Conservation (phyloP, 2,888 invertebrate species). For the Bellardia pandia region DNA sequence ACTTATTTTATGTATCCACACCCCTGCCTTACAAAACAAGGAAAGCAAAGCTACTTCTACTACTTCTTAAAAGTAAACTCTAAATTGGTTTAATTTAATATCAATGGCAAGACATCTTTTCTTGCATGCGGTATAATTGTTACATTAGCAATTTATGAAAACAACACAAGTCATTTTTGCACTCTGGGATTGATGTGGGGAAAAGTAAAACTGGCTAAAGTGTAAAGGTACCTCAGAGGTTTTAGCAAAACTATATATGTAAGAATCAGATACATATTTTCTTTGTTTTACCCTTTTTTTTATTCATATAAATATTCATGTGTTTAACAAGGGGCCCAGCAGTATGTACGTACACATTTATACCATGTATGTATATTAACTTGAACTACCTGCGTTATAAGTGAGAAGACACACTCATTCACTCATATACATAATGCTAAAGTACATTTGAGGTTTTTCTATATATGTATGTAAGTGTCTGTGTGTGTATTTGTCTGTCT, state of each 20-base stretch:
- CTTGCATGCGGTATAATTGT: constrained; percentile 13
- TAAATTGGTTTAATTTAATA: constrained; percentile 17
- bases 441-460: constrained; percentile 20
- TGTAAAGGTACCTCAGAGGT: background rate
- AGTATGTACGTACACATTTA: background rate
- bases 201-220: no score
- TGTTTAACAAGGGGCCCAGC: no score
- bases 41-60: background rate
- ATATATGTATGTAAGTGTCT: background rate
- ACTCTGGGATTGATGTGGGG: background rate
- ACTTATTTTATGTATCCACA: background rate
- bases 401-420: background rate
- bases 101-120: constrained; percentile 6
- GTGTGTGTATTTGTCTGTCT: background rate
- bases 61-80: background rate
- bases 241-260: background rate
- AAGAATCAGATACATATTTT: constrained; percentile 4
- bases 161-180: background rate
- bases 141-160: constrained; percentile 42
- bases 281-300: constrained; percentile 23
- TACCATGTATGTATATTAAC: background rate
- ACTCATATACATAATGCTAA: constrained; percentile 27
- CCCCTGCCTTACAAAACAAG: background rate
- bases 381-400: background rate
- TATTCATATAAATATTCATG: constrained; percentile 5